Base-by-base conservation (phyloP, 2,888 invertebrate genomes). In the Leuctra nigra region DNA sequence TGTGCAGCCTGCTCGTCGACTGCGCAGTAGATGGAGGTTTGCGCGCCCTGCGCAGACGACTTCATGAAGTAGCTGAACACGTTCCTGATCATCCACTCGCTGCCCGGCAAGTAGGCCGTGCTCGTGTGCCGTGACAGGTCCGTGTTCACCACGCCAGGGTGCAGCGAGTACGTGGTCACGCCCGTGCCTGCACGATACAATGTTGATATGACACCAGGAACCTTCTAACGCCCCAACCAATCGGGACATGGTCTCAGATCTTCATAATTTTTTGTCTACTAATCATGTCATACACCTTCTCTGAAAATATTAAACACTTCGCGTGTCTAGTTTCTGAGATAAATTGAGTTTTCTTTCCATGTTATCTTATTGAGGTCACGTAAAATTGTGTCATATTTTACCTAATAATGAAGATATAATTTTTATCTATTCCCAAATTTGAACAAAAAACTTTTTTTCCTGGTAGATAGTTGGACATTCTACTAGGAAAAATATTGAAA, bases 71-170 rank as follows among this genome's bases (percentile, higher is more conserved):
- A 72, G 1, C 65, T 64, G 0, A 69, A 7, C 0, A 77, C 36
- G 35, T 53, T 53, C 22, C 24, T 35, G 14, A 77, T 66, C 1
- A 79, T 36, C 33, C 63, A 64, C 7, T 73, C 68, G 1, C 77
- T 72, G 2, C 81, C 81, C 50, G 69, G 70, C 66, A 77, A 80
- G 59, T 77, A 38, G 0, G 74, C 69, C 0, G 72, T 66, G 64
- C 80, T 73, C 60, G 82, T 66, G 71, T 85, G 78, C 18, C 91
- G 80, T 1, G 81, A 82, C 6, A 91, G 68, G 64, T 90, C 89
- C 0, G 91, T 59, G 16, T 36, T 20, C 1, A 59, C 59, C 11
- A 39, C 46, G 14, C 59, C 59, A 3, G 59, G 59, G 29, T 59
- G 59, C 16, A 59, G 39, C 14, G 53, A 20, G 33, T 59, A 59